A percentile compares a stretch with the other conserved stretches of the same genome.
phyloP scores from a whole-genome alignment of 2,113 vertebrate genomes.

The Rhinopomastus cyanomelas region DNA sequence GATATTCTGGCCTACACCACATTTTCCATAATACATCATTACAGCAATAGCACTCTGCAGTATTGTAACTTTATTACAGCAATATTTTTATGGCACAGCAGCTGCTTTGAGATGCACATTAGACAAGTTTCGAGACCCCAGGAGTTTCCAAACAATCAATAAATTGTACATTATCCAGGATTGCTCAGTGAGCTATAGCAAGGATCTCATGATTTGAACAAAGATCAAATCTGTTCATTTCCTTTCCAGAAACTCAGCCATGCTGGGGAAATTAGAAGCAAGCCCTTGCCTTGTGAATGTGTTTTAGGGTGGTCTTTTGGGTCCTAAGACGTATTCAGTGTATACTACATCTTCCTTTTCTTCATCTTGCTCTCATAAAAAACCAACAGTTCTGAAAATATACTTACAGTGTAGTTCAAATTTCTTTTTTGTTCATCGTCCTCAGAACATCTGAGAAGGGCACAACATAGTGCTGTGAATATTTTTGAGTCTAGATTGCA shows the following conservation, averaged over 20 bases:
- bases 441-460: neutral
- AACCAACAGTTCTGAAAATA: neutral
- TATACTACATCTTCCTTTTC: neutral
- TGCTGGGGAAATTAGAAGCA: slow-evolving; percentile 10
- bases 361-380: neutral
- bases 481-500: neutral
- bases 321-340: neutral
- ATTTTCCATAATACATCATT: slow-evolving; percentile 66
- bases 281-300: slow-evolving; percentile 3
- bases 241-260: neutral
- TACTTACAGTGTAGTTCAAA: neutral
- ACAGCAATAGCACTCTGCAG: slow-evolving; percentile 56
- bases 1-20: slow-evolving; percentile 23
- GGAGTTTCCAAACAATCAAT: slow-evolving; percentile 39
- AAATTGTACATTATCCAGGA: slow-evolving; percentile 35
- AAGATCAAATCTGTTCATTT: slow-evolving; percentile 1
- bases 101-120: slow-evolving; percentile 52
- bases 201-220: neutral
- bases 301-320: neutral
- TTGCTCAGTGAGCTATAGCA: slow-evolving; percentile 23
- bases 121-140: slow-evolving; percentile 29
- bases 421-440: neutral
- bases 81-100: slow-evolving; percentile 56
- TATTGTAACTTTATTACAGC: slow-evolving; percentile 50
- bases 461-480: neutral